Evolutionary conservation across 64 coral and sea anemone genomes (phyloP), one percentile per base, ranked within the genome.

Genomic region (Cladopsammia gracilis): DNA sequence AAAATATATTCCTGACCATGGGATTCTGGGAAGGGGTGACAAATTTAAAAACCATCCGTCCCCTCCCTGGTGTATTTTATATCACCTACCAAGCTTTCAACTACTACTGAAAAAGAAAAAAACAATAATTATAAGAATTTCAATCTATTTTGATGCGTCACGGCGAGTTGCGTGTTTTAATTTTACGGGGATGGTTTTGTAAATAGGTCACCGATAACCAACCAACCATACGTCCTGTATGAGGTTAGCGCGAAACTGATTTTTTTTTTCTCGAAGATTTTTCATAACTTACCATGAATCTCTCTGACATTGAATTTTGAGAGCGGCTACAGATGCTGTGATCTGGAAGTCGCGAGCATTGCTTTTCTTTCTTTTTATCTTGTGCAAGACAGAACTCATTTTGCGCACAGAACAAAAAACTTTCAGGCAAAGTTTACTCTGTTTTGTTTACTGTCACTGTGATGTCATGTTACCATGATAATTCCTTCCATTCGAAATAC

Each of bases 391-490:
- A 8, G 45, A 75, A 49, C 72, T 24, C 45, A 75, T 50, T 75
- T 48, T 50, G 19, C 34, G 34, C 34, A 34, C 34, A 34, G 34
- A 0, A 34, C 34, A 1, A 34, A 34, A 34, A 34, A 34, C 34
- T 34, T 34, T 34, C 2, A 34, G 46, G 47, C 44, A 75, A 48
- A 49, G 46, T 6, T n/a, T 8, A 19, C 51, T 14, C 15, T 75
- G 14, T 75, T 75, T 43, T 75, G 72, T 75, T 75, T 75, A 75
- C 72, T 75, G 51, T 75, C 42, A n/a, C 50, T 75, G 46, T 75
- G 72, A 50, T 13, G 72, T 49, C 44, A 75, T 49, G 72, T 75
- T 75, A 44, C 72, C 46, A 46, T 18, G 72, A 72, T 72, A 72
- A 12, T 4, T 50, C 16, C 12, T 75, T 48, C 15, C 3, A 75